A percentile compares a stretch with the other conserved stretches of the same genome.
These are phyloP conservation scores for Halocynthia aurantium DNA, from an alignment of 23 tunicate species.

Conservation along the genomic window DNA sequence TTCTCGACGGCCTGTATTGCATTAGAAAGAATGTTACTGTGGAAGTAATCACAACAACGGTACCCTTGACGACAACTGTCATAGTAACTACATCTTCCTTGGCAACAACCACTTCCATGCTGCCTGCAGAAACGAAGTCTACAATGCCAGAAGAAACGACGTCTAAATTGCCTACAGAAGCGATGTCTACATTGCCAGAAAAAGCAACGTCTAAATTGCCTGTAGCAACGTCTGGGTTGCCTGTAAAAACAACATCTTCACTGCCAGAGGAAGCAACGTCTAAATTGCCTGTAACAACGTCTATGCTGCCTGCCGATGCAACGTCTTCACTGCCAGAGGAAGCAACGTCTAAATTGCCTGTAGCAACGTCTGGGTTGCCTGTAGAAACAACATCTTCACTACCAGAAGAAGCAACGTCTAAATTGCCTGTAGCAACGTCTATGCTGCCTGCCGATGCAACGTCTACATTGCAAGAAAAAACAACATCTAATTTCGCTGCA, in stretches of 20 bases:
- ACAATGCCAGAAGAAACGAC: background rate
- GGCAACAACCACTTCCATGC: background rate
- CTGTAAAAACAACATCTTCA: background rate
- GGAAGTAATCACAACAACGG: background rate
- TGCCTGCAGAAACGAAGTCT: background rate
- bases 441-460: background rate
- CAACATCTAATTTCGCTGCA: no score
- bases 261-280: background rate
- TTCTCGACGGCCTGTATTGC: slow-evolving; percentile 36
- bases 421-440: background rate
- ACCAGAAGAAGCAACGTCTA: background rate
- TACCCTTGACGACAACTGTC: background rate
- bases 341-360: no score
- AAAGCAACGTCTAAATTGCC: no score
- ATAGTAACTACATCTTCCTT: background rate
- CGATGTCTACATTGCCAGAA: background rate
- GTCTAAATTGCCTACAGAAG: background rate
- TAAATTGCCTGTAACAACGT: no score
- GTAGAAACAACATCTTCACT: background rate
- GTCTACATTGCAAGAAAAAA: no score
- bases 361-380: background rate
- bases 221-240: background rate
- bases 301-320: background rate
- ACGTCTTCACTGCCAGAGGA: no score
- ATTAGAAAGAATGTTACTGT: slow-evolving; percentile 8